These are phyloP conservation scores for Pygoscelis adeliae DNA, from an alignment of 2,113 vertebrate genomes.

Conservation along the genomic window DNA sequence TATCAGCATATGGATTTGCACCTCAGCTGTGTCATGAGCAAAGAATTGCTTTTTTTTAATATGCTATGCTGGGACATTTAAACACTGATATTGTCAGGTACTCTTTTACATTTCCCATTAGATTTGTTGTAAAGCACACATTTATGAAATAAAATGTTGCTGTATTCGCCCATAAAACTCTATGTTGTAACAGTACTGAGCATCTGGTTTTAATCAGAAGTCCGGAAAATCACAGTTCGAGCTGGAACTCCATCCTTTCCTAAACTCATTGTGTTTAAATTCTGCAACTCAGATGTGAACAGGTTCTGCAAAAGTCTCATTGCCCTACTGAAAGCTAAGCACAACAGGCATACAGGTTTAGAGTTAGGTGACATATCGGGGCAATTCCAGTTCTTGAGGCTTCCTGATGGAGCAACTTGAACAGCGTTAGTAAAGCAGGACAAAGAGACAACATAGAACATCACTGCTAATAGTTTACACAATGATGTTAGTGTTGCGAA, in stretches of 20 bases:
- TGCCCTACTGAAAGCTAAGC: neutral
- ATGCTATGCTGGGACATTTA: neutral
- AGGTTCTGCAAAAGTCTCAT: neutral
- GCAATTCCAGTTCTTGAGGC: neutral
- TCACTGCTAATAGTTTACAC: neutral
- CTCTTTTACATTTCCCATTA: conserved; percentile 36
- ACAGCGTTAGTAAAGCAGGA: neutral
- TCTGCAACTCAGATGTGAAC: neutral
- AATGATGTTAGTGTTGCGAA: accelerated
- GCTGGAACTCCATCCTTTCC: conserved; percentile 2
- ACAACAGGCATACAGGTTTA: neutral
- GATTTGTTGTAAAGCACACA: neutral
- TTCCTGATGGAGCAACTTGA: neutral
- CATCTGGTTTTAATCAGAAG: conserved; percentile 51
- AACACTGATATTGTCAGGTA: conserved; percentile 19
- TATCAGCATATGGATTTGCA: conserved; percentile 45
- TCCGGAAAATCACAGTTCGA: conserved; percentile 26
- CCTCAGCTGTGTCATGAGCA: conserved; percentile 24
- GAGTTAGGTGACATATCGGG: neutral
- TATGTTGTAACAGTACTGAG: neutral
- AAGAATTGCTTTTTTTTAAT: conserved; percentile 35
- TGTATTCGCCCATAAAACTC: conserved; percentile 17
- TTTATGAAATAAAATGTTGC: conserved; percentile 52
- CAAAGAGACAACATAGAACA: neutral
- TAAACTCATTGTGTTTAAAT: neutral